These are phyloP conservation scores for Pandion haliaetus DNA, from an alignment of 2,113 vertebrate species.

Conservation along the genomic window DNA sequence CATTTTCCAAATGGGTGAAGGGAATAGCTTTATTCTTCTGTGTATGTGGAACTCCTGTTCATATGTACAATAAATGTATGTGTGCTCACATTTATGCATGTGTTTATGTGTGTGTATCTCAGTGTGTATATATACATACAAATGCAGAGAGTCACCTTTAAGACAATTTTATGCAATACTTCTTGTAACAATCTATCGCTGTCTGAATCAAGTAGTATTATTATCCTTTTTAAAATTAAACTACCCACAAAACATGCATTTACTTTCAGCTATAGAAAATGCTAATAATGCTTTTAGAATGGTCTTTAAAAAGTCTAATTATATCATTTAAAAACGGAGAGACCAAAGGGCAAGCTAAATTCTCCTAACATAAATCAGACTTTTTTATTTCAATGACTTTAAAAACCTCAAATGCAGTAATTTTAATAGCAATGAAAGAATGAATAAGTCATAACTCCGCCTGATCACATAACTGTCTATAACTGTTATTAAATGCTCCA, in stretches of 20 bases:
- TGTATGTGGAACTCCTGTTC: conserved; percentile 27
- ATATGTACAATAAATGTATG: conserved; percentile 27
- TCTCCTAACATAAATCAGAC: conserved; percentile 94
- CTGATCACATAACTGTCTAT: conserved; percentile 89
- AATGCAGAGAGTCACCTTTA: conserved; percentile 62
- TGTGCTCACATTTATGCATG: background rate
- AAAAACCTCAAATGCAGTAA: conserved; percentile 86
- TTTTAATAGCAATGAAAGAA: conserved; percentile 89
- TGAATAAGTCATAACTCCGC: conserved; percentile 87
- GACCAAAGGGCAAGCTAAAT: conserved; percentile 93
- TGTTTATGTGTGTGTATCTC: conserved; percentile 31
- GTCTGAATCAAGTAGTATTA: conserved; percentile 83
- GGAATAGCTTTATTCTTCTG: conserved; percentile 52
- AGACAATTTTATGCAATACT: conserved; percentile 65
- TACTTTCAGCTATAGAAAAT: conserved; percentile 86
- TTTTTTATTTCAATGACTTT: conserved; percentile 87
- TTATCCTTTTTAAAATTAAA: conserved; percentile 84
- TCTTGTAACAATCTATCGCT: conserved; percentile 80
- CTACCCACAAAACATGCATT: conserved; percentile 83
- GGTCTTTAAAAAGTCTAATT: conserved; percentile 96
- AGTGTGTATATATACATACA: background rate
- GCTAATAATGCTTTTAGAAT: conserved; percentile 93
- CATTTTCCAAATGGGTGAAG: conserved; percentile 49
- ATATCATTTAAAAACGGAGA: conserved; percentile 90
- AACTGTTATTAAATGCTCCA: conserved; percentile 88